Conservation (phyloP, 2,113 vertebrate species). For the Mystacornis crossleyi region DNA sequence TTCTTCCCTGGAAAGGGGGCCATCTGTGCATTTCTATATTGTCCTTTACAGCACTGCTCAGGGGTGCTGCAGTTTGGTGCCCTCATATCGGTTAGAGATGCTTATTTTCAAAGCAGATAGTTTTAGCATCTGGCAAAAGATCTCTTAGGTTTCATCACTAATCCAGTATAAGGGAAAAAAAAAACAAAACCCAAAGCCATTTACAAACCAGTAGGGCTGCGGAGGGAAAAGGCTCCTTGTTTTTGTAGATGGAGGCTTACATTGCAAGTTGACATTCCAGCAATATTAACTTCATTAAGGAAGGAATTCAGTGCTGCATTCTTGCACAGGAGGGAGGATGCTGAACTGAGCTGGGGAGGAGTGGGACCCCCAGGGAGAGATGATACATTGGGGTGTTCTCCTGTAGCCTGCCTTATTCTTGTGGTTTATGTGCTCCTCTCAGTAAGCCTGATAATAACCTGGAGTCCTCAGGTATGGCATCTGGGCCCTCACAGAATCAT, state of each 20-base stretch:
- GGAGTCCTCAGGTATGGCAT: not conserved
- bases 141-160: not conserved
- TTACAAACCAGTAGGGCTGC: not conserved
- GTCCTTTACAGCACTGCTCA: not conserved
- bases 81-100: not conserved
- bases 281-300: conserved; percentile 89
- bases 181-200: not conserved
- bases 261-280: conserved; percentile 78
- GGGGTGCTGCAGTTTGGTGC: not conserved
- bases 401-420: not conserved
- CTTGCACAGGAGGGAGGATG: conserved; percentile 53
- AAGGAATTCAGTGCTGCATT: conserved; percentile 83
- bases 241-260: conserved; percentile 77
- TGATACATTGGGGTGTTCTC: not conserved
- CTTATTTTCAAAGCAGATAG: not conserved
- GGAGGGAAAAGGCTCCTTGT: conserved; percentile 65
- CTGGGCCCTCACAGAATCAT: not conserved
- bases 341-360: not conserved
- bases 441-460: not conserved
- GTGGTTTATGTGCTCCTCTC: not conserved
- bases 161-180: not conserved
- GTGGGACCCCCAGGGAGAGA: not conserved
- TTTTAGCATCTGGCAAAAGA: not conserved
- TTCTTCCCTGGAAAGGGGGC: not conserved
- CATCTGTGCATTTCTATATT: not conserved